Base-by-base conservation (phyloP, 2,888 invertebrate genomes). In the Pomacea canaliculata region DNA sequence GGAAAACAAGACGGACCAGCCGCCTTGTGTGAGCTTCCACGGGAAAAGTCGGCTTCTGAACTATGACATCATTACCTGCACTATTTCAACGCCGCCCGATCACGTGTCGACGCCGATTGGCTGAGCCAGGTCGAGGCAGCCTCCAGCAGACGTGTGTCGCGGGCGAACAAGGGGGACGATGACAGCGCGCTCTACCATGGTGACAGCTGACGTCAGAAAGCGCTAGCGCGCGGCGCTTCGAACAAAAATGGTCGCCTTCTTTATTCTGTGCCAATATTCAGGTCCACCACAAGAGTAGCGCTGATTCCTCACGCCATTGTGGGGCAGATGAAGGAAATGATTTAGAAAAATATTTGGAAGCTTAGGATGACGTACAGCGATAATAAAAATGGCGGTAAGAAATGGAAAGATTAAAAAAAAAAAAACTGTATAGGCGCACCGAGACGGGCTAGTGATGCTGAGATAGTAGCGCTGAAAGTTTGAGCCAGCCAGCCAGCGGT, bases 1-100 rank as follows among this genome's bases (percentile, higher is more conserved):
- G 62, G 63, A 51, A 60, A 71, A 76, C 72, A 79, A 77, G 81
- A 78, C 86, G 85, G 85, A 83, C 85, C 86, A 86, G 85, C 86
- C 86, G 85, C 84, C 85, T 74, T 77, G 78, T 68, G 70, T 79
- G 78, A 60, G 49, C 66, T 78, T 76, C 78, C 79, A 70, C 78
- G 69, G 71, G 76, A 73, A 69, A 62, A 37, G 51, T 59, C 56
- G 62, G 59, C 68, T 67, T 66, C 62, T 37, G 59, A 59, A 7
- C 37, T 49, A 65, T 73, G 56, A 65, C 73, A 76, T 73, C 77
- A 74, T 74, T 70, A 60, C 65, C 63, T 74, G 56, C 67, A 60
- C 49, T 63, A 56, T 67, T 66, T 66, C 10, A 49, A 48, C 51
- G 60, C 59, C 56, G 60, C 49, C n/a, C 19, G 67, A 73, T 81